Evolutionary conservation across 2,113 vertebrate species (phyloP).

Genomic region (Corvus cornix): DNA sequence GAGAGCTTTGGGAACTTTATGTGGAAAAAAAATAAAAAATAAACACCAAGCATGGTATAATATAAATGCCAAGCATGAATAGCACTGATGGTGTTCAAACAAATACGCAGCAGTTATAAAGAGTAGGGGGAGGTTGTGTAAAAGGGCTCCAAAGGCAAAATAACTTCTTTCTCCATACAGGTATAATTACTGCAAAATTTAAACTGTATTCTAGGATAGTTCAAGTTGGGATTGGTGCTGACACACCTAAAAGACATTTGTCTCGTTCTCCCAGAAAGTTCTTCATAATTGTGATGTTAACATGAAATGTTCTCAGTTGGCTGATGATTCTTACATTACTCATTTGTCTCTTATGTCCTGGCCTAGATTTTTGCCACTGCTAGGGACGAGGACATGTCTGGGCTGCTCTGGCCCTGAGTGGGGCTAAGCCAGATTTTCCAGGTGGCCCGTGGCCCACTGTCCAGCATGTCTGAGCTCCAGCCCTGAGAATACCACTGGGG

Average conservation of each 20-base stretch:
- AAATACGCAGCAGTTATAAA: neutral
- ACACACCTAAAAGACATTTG: neutral
- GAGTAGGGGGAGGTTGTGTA: neutral
- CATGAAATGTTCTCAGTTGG: neutral
- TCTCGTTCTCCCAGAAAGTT: neutral
- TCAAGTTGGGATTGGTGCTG: neutral
- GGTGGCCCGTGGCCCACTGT: neutral
- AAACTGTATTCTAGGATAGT: neutral
- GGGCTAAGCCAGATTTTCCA: neutral
- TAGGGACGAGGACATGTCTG: neutral
- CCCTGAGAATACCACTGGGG: neutral
- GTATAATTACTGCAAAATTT: neutral
- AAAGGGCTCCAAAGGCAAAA: neutral
- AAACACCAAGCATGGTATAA: neutral
- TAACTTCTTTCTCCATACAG: neutral
- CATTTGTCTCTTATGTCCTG: neutral
- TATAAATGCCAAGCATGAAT: neutral
- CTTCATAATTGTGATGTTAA: neutral
- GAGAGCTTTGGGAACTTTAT: neutral
- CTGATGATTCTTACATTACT: neutral
- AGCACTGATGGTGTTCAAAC: neutral
- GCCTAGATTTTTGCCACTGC: neutral
- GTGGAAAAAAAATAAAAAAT: neutral
- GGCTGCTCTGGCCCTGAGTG: neutral
- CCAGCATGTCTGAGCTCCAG: neutral